Evolutionary conservation across 2,888 invertebrate species (phyloP), one percentile per base, ranked within the genome.

Genomic region (Lampropteryx suffumata): DNA sequence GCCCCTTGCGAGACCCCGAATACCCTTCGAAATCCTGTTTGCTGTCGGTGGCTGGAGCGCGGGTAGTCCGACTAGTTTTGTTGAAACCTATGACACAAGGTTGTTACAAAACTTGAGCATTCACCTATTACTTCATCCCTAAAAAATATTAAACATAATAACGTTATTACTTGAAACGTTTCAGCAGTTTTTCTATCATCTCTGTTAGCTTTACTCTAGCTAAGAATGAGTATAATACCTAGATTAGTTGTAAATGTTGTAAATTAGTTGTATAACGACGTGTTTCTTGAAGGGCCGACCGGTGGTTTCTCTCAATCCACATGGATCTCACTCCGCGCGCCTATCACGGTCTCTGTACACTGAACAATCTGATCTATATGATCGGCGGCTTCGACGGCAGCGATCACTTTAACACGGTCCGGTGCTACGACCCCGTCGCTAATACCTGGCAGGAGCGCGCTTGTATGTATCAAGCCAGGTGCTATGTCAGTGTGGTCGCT

Each of bases 41-140:
- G 95, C 96, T 9, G 93, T 96, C 11, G 96, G 96, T 2, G 97
- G 97, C 0, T 96, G 96, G 97, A 91, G 94, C 73, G 92, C 94
- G n/a, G 95, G 95, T n/a, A 94, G 94, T 58, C 95, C 96, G 0
- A 96, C 96, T 0, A 95, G 93, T 81, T 95, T 95, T 66, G 92
- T 95, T 17, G 94, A 94, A 79, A 95, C 95, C 45, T 96, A 96
- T 76, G 94, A 94, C 67, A 93, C 94, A 29, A 93, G 95, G 84
- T 95, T 10, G 84, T 95, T 10, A 24, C 24, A 5, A 7, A 24
- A 24, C 5, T 24, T 7, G 1, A 24, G 6, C 24, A 24, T 2
- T 24, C 7, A 7, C 6, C 17, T 17, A 17, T 17, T 2, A 4
- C 4, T 17, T 17, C 24, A 6, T 24, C 1, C 1, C 4, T 2